Evolutionary conservation across 2,113 vertebrate species (phyloP).

Genomic region (Crypturellus undulatus): DNA sequence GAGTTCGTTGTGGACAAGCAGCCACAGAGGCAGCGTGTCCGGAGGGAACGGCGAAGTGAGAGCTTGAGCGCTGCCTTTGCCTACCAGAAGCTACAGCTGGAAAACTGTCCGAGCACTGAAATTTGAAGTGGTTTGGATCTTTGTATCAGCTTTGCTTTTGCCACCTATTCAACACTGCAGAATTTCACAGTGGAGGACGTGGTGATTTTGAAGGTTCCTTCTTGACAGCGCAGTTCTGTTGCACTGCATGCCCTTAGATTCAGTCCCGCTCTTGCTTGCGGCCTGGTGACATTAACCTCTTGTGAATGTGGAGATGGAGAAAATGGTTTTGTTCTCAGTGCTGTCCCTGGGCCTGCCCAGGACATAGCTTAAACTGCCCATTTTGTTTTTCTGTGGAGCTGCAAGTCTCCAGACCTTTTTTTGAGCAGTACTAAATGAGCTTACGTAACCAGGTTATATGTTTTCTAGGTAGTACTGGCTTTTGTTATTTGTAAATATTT

Average conservation of each 20-base stretch:
- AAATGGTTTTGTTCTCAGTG: background rate
- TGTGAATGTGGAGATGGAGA: background rate
- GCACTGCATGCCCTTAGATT: background rate
- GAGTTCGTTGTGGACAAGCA: background rate
- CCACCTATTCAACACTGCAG: accelerated
- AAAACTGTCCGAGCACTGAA: background rate
- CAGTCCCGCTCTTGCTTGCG: background rate
- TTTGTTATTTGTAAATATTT: slow-evolving; percentile 35
- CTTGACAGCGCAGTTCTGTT: background rate
- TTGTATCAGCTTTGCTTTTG: background rate
- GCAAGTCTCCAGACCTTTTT: background rate
- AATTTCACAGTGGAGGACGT: accelerated
- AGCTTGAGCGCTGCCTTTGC: background rate
- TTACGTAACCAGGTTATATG: background rate
- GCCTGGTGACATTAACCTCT: background rate
- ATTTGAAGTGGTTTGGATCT: background rate
- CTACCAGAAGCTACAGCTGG: background rate
- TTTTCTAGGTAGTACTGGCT: background rate
- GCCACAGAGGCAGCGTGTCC: background rate
- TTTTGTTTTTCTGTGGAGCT: background rate
- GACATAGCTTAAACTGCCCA: background rate
- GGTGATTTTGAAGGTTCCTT: background rate
- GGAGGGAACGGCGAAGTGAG: background rate
- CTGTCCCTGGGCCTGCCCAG: background rate
- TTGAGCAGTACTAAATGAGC: background rate